Evolutionary conservation across 2,888 invertebrate genomes (phyloP).

Genomic region (Acanthococcus lagerstroemiae): DNA sequence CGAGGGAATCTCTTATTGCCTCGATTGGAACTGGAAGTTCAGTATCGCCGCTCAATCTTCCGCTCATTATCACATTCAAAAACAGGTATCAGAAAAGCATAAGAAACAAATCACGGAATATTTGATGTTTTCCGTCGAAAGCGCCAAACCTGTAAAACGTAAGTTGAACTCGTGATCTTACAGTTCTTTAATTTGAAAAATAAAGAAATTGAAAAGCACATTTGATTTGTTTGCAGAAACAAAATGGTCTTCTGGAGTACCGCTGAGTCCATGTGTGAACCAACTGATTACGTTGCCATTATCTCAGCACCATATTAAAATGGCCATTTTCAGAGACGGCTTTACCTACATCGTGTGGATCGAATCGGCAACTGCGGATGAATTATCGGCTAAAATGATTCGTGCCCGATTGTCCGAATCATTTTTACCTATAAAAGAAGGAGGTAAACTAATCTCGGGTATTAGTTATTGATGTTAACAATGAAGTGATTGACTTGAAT

Average conservation of each 20-base stretch:
- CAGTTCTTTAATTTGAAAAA: background rate
- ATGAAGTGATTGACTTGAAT: too few species aligned
- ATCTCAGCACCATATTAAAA: slow-evolving; percentile 40
- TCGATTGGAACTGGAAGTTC: slow-evolving; percentile 37
- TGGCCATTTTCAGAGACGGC: slow-evolving; percentile 46
- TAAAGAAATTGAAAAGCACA: background rate
- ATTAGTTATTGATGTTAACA: background rate
- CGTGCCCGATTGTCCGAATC: slow-evolving; percentile 15
- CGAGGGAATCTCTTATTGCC: slow-evolving; percentile 33
- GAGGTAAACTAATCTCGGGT: background rate
- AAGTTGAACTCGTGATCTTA: background rate
- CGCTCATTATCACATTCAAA: slow-evolving; percentile 31
- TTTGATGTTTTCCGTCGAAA: slow-evolving; percentile 12
- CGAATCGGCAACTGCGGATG: slow-evolving; percentile 55
- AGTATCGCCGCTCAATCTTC: slow-evolving; percentile 34
- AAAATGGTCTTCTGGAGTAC: slow-evolving; percentile 45
- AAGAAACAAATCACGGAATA: background rate
- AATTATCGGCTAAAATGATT: slow-evolving; percentile 40
- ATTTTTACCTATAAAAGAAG: slow-evolving; percentile 5
- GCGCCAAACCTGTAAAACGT: slow-evolving; percentile 28
- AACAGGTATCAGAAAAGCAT: background rate
- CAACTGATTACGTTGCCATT: slow-evolving; percentile 38
- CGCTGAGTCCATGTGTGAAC: slow-evolving; percentile 33
- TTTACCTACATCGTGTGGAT: slow-evolving; percentile 47
- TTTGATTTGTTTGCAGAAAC: slow-evolving; percentile 41